Percentiles rank a stretch among this genome's conserved stretches.
Evolutionary conservation across 2,888 invertebrate genomes (phyloP).

Genomic region (Drosophila seclusa): DNA sequence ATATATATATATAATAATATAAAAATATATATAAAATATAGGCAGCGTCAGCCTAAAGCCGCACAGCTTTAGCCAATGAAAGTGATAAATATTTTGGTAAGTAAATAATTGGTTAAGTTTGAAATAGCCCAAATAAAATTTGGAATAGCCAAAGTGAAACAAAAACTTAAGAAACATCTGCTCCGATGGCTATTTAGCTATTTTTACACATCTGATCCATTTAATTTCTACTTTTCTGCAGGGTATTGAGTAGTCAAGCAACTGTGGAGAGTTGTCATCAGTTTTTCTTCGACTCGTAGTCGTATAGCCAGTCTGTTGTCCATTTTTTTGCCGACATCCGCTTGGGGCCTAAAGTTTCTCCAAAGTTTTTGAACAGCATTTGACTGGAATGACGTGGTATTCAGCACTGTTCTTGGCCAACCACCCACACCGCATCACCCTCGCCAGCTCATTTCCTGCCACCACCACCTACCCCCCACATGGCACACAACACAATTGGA

Average conservation of each 20-base stretch:
- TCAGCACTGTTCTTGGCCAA: neutral
- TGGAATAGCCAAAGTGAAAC: no score
- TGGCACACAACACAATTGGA: conserved; percentile 55
- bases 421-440: neutral
- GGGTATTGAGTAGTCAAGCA: conserved; percentile 7
- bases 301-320: conserved; percentile 22
- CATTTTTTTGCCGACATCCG: conserved; percentile 38
- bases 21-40: neutral
- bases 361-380: conserved; percentile 47
- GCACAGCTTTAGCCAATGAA: neutral
- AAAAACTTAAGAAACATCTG: no score
- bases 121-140: no score
- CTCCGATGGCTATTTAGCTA: no score
- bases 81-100: no score
- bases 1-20: neutral
- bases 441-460: neutral
- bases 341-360: conserved; percentile 44
- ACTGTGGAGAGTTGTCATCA: neutral
- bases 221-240: neutral
- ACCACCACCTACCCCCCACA: neutral
- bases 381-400: conserved; percentile 46
- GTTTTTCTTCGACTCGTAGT: conserved; percentile 32
- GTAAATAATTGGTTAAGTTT: no score
- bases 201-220: no score
- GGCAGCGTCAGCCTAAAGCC: neutral